Evolutionary conservation across 2,797 vertebrate species (phyloP).

Genomic region (Eidolon dupreanum): DNA sequence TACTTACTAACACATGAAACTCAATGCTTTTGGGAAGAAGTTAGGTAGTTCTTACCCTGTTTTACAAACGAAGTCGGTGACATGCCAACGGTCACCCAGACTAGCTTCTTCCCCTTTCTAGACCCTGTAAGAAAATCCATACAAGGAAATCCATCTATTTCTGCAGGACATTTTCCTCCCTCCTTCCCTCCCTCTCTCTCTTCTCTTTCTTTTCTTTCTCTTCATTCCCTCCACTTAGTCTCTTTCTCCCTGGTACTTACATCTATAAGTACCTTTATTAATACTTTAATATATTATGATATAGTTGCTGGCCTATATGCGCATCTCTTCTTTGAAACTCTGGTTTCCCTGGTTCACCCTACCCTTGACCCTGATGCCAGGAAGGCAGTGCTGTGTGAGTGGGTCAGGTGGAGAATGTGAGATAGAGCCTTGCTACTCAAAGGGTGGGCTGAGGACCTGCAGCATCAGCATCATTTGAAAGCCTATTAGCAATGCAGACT

Average conservation of each 20-base stretch:
- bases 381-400: too few species aligned
- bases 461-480: not conserved
- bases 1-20: not conserved
- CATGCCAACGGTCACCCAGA: not conserved
- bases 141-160: not conserved
- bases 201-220: too few species aligned
- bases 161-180: not conserved
- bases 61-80: not conserved
- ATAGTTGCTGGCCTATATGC: not conserved
- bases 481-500: not conserved
- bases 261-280: not conserved
- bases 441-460: not conserved
- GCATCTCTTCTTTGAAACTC: not conserved
- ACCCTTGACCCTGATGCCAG: rapidly evolving
- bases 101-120: not conserved
- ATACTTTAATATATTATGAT: not conserved
- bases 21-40: not conserved
- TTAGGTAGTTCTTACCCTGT: not conserved
- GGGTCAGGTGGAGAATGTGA: not conserved
- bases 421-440: not conserved
- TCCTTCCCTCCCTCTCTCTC: too few species aligned
- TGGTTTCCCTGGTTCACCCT: not conserved
- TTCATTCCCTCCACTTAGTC: not conserved
- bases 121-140: not conserved
- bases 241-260: not conserved